These are phyloP conservation scores for Porphyrio hochstetteri DNA, from an alignment of 2,113 vertebrate genomes.

Conservation along the genomic window DNA sequence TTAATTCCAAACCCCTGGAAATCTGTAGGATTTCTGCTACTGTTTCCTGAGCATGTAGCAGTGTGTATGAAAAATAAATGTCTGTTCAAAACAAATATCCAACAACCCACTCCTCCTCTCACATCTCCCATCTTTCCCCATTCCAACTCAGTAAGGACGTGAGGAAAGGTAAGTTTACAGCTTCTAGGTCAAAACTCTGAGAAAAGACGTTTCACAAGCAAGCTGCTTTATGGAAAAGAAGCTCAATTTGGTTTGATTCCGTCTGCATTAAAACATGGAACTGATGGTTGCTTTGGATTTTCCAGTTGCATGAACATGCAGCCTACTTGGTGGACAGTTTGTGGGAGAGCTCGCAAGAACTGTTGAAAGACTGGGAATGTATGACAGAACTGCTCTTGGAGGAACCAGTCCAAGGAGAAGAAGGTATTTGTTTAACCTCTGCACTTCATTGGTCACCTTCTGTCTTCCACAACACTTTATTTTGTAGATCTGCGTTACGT, in stretches of 20 bases:
- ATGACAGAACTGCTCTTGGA: slow-evolving; percentile 97
- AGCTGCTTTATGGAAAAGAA: not conserved
- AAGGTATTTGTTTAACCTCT: slow-evolving; percentile 79
- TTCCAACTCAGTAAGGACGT: not conserved
- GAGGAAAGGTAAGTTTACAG: not conserved
- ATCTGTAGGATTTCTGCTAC: not conserved
- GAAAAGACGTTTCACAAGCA: not conserved
- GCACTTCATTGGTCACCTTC: accelerated
- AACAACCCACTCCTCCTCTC: not conserved
- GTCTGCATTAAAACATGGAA: not conserved
- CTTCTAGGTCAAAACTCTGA: not conserved
- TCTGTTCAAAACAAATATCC: not conserved
- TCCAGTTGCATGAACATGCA: slow-evolving; percentile 96
- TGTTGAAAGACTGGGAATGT: slow-evolving; percentile 99
- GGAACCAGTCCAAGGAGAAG: slow-evolving; percentile 96
- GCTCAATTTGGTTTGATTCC: not conserved
- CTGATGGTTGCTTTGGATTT: slow-evolving; percentile 62
- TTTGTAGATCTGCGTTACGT: not conserved
- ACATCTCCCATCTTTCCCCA: not conserved
- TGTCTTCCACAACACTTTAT: accelerated
- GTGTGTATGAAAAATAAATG: not conserved
- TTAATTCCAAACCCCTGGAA: not conserved
- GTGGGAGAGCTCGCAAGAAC: slow-evolving; percentile 99
- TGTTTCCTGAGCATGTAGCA: not conserved
- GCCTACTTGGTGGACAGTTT: slow-evolving; percentile 98